Percentiles rank a stretch among this genome's conserved stretches.
Conservation (phyloP, 2,797 vertebrate genomes). For the Acrossocheilus wenchowensis region DNA sequence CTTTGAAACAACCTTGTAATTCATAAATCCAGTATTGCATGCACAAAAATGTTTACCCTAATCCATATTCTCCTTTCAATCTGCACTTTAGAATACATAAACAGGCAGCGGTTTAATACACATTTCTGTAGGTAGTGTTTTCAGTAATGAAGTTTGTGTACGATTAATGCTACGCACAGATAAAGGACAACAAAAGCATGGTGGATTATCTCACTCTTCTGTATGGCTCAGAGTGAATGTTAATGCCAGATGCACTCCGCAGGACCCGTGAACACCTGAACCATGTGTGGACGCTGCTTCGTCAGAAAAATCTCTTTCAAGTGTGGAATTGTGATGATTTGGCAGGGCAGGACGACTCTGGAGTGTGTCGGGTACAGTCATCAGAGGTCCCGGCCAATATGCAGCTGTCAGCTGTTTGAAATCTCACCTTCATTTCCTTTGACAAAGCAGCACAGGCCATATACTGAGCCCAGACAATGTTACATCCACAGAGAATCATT, state of each 20-base stretch:
- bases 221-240: constrained; percentile 21
- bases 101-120: constrained; percentile 26
- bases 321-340: constrained; percentile 43
- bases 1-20: background rate
- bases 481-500: background rate
- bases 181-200: background rate
- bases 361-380: constrained; percentile 22
- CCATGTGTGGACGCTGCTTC: constrained; percentile 31
- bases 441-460: constrained; percentile 16
- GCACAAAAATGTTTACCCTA: constrained; percentile 20
- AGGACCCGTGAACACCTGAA: constrained; percentile 28
- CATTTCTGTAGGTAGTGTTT: background rate
- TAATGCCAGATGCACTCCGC: constrained; percentile 38
- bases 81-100: constrained; percentile 17
- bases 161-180: background rate
- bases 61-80: constrained; percentile 48
- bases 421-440: constrained; percentile 38
- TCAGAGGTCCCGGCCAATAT: constrained; percentile 17
- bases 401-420: constrained; percentile 31
- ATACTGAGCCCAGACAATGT: background rate
- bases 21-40: constrained; percentile 13
- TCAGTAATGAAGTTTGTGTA: background rate
- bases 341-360: constrained; percentile 10
- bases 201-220: background rate
- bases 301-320: constrained; percentile 18